Evolutionary conservation across 2,113 vertebrate genomes (phyloP), one percentile per base, ranked within the genome.

Genomic region (Coptodon rendalli): DNA sequence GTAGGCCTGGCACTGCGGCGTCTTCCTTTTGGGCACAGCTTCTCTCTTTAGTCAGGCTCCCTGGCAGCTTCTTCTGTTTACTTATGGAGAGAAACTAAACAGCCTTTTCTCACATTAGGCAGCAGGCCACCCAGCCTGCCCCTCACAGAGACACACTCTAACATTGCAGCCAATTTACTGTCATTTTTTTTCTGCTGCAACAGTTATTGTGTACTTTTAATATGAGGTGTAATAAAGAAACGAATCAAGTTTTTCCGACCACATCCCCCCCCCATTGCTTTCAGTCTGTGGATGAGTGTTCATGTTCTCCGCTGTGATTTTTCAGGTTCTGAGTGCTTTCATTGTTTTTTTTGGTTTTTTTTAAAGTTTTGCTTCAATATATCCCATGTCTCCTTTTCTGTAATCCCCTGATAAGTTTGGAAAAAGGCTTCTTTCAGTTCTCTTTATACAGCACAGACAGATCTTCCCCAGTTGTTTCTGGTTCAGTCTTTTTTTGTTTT

Each of bases 51-150:
- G 79, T 63, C 57, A 43, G 80, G 14, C 80, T 84, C 79, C 45
- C 48, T 87, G 88, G 80, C 92, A 82, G 84, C 80, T 52, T 83
- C 34, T 11, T 76, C 40, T 91, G 87, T 94, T 92, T 92, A 89
- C 89, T 86, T 79, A 40, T 66, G 22, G 31, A 31, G 34, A 82
- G 53, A 89, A 92, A 79, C 86, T 80, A 80, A 88, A 87, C 88
- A 84, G 29, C 16, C 50, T 4, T 80, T 45, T 87, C 22, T 86
- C 79, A 59, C 68, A 63, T 84, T 59, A 84, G 79, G 85, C 91
- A 87, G 54, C 1, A 2, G 82, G 89, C 84, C 92, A 86, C 85
- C 83, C 48, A 34, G 53, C 50, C 19, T 14, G 27, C 36, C 68
- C 17, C 71, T 68, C 36, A 84, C 82, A 80, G 19, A 82, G 24